Evolutionary conservation across 2,113 vertebrate species (phyloP).

Genomic region (Myiozetetes cayanensis): DNA sequence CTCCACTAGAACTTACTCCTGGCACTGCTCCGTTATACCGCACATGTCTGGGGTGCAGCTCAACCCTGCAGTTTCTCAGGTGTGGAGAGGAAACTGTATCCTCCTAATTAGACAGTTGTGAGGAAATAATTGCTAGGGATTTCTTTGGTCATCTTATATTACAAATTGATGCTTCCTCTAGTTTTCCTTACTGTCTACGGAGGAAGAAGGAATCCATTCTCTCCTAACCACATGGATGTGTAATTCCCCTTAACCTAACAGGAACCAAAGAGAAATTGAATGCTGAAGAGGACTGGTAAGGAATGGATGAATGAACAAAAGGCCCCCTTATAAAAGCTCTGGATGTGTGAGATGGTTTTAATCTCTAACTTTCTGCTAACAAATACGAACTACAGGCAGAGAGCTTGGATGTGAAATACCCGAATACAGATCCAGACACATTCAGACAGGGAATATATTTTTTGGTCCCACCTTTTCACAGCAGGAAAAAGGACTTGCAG

Average conservation of each 20-base stretch:
- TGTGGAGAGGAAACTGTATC: background rate
- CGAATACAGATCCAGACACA: background rate
- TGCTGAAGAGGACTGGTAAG: background rate
- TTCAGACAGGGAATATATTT: background rate
- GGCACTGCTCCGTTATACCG: background rate
- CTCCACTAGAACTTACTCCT: background rate
- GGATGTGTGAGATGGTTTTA: background rate
- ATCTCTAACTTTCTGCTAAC: background rate
- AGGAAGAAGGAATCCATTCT: slow-evolving; percentile 11
- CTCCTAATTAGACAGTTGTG: background rate
- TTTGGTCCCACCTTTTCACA: background rate
- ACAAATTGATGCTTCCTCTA: slow-evolving; percentile 13
- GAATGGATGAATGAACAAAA: background rate
- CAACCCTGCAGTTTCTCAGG: background rate
- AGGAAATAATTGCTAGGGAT: slow-evolving; percentile 15
- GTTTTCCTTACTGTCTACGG: background rate
- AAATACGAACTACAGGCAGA: background rate
- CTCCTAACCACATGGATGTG: background rate
- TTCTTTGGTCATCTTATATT: slow-evolving; percentile 16
- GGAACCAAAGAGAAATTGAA: background rate
- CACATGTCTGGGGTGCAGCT: background rate
- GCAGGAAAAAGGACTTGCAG: background rate
- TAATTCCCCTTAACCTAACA: background rate
- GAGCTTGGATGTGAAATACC: background rate
- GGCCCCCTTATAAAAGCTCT: background rate